Evolutionary conservation across 1,140 invertebrate genomes (phyloP).

Genomic region (Drosophila serrata): DNA sequence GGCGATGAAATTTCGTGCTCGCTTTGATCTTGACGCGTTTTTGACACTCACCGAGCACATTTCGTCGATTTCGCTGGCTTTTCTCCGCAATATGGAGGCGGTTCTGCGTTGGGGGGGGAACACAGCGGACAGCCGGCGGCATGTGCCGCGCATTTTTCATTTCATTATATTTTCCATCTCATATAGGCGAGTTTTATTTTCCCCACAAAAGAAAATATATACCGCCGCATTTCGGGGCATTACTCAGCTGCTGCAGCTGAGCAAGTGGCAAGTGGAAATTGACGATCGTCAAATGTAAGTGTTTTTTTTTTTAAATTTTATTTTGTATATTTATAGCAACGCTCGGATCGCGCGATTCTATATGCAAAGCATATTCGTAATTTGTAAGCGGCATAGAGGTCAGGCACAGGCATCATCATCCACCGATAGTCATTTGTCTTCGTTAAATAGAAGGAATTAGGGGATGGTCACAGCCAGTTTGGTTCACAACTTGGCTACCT

Average conservation of each 20-base stretch:
- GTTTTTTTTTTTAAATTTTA: neutral
- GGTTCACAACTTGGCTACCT: neutral
- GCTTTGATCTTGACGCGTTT: conserved; percentile 82
- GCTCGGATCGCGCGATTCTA: conserved; percentile 53
- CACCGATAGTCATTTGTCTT: conserved; percentile 31
- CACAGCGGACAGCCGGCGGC: conserved; percentile 53
- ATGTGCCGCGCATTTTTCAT: conserved; percentile 73
- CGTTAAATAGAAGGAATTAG: neutral
- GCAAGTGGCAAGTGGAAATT: conserved; percentile 52
- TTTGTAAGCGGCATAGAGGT: conserved; percentile 42
- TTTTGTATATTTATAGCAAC: conserved; percentile 48
- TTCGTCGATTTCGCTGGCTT: conserved; percentile 31
- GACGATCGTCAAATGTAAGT: conserved; percentile 54
- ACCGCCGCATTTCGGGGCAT: conserved; percentile 63
- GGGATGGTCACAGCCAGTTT: conserved; percentile 5
- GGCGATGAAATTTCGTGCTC: conserved; percentile 71
- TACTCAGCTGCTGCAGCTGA: conserved; percentile 65
- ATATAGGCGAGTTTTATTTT: conserved; percentile 24
- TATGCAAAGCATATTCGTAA: conserved; percentile 55
- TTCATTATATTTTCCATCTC: conserved; percentile 60
- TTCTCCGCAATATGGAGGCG: neutral
- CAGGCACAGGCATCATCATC: conserved; percentile 13
- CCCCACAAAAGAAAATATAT: conserved; percentile 20
- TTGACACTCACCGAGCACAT: conserved; percentile 70
- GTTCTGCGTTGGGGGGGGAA: neutral